These are phyloP conservation scores for Lepus oiostolus DNA, from an alignment of 2,797 vertebrate species.

Conservation along the genomic window DNA sequence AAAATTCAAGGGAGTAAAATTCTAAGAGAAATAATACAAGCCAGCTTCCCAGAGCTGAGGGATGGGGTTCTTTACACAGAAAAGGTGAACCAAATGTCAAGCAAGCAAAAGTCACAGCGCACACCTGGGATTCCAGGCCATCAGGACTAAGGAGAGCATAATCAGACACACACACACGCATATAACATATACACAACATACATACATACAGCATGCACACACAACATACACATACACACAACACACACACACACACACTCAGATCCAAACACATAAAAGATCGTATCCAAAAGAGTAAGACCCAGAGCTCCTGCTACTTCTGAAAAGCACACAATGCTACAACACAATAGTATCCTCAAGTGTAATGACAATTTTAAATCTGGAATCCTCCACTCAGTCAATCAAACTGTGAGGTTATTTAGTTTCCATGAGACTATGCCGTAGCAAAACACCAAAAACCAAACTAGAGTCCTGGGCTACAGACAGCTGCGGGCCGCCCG, in stretches of 20 bases:
- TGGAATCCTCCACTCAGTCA: neutral
- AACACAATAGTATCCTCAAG: neutral
- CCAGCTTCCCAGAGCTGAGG: constrained; percentile 27
- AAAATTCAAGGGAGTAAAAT: constrained; percentile 22
- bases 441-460: neutral
- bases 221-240: no score
- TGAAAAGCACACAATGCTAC: neutral
- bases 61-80: neutral
- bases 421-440: neutral
- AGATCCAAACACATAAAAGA: neutral
- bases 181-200: no score
- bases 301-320: neutral
- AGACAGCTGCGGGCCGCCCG: neutral
- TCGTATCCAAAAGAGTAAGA: neutral
- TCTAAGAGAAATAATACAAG: neutral
- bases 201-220: no score
- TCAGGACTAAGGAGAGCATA: neutral
- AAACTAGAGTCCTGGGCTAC: neutral
- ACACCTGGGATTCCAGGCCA: neutral
- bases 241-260: no score
- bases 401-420: neutral
- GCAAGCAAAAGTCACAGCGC: neutral
- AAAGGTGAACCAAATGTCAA: neutral
- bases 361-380: neutral
- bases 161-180: no score